These are phyloP conservation scores for Punctoribates punctum DNA, from an alignment of 2,888 invertebrate species.

Conservation along the genomic window DNA sequence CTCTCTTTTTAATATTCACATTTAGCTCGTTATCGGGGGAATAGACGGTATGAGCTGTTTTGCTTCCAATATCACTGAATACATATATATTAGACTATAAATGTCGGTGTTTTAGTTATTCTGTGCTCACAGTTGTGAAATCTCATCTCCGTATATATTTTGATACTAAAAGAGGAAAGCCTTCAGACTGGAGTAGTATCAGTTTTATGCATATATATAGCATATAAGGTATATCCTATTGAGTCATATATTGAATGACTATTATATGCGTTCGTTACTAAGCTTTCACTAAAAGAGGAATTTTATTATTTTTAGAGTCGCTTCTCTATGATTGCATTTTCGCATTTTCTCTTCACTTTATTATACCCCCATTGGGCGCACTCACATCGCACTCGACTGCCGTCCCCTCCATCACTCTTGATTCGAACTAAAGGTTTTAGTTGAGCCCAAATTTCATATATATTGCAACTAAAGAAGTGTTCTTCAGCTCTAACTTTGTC, in stretches of 20 bases:
- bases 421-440: constrained; percentile 21
- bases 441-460: constrained; percentile 4
- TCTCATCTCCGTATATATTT: not conserved
- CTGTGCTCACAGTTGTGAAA: not conserved
- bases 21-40: constrained; percentile 30
- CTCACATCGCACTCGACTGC: not conserved
- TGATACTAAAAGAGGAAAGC: not conserved
- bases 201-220: constrained; percentile 13
- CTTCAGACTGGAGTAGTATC: not conserved
- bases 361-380: not conserved
- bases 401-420: constrained; percentile 23
- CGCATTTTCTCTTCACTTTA: constrained; percentile 16
- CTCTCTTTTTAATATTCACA: constrained; percentile 22
- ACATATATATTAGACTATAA: not conserved
- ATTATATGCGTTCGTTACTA: not conserved
- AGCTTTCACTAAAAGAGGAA: constrained; percentile 15
- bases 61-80: not conserved
- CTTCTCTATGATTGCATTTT: constrained; percentile 20
- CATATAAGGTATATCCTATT: not conserved
- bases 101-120: not conserved
- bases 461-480: constrained; percentile 24
- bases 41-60: not conserved
- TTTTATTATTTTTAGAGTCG: constrained; percentile 30
- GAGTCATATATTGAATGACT: not conserved
- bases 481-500: not conserved